Evolutionary conservation across 1,140 invertebrate species (phyloP), one percentile per base, ranked within the genome.

Genomic region (Adoxophyes honmai): DNA sequence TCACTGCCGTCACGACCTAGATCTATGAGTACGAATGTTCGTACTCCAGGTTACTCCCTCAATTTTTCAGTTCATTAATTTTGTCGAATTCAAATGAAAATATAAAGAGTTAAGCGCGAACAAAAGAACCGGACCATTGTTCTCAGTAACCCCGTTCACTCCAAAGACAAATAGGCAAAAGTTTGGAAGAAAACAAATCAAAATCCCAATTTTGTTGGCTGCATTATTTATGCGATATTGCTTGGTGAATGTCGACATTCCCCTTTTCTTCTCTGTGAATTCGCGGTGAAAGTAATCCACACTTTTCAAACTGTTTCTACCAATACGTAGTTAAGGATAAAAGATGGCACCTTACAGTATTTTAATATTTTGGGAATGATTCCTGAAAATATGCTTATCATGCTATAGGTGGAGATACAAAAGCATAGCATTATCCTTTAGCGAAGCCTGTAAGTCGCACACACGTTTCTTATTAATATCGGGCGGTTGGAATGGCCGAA

Each of bases 151-250:
- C 56, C 75, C 62, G 70, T 73, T 81, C 66, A 66, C 57, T 57
- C 59, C 53, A 69, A 81, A 79, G 66, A 77, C 76, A 81, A 78
- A 81, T 76, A 48, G 42, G 42, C 18, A 84, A 86, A 88, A 86
- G 70, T 88, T 88, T 83, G 62, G 36, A 79, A 81, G 82, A 85
- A 88, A 86, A 88, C 81, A 88, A 88, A 88, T 86, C 82, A 88
- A 83, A 86, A 86, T 84, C 75, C 76, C 83, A 88, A 86, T 88
- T 85, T 80, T 76, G 69, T 53, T 75, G 71, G 73, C 65, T 86
- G 81, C 83, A 88, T 88, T 88, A 86, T 86, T 86, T 88, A 86
- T 88, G 78, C 75, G 78, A 78, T 85, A 85, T 84, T 82, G 78
- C 79, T 73, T 71, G 72, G 73, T 70, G 72, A 79, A 74, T 81